Conservation (phyloP, 2,797 vertebrate genomes). For the Neopelma chrysocephalum region DNA sequence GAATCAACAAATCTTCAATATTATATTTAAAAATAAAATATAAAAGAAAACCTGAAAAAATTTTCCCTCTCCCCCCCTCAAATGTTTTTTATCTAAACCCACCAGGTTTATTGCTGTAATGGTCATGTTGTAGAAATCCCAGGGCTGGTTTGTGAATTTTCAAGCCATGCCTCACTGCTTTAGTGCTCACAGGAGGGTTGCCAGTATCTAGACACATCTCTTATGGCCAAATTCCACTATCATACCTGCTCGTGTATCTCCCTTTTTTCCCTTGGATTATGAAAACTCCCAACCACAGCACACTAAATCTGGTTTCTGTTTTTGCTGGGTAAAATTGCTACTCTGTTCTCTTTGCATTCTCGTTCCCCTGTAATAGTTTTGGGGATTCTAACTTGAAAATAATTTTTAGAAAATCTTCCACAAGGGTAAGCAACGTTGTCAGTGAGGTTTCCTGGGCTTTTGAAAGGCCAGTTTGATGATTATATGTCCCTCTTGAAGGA, state of each 20-base stretch:
- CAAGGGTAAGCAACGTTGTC: not conserved
- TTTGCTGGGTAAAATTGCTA: not conserved
- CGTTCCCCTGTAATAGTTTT: not conserved
- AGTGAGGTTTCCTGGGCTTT: not conserved
- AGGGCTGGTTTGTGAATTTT: not conserved
- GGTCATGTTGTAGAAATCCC: not conserved
- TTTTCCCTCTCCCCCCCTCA: not conserved
- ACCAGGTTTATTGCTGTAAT: not conserved
- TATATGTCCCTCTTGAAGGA: fast-evolving
- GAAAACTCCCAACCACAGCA: not conserved
- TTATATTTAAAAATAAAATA: slow-evolving; percentile 54
- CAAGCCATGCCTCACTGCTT: not conserved
- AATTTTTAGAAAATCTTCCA: not conserved
- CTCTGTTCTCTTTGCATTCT: not conserved
- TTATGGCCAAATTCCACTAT: not conserved
- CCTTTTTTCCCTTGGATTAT: not conserved
- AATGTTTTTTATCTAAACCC: not conserved
- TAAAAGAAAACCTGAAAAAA: not conserved
- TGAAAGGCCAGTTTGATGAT: not conserved
- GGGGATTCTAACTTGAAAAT: not conserved
- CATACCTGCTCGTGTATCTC: not conserved
- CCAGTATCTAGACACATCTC: not conserved
- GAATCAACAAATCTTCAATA: slow-evolving; percentile 51
- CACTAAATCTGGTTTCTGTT: not conserved
- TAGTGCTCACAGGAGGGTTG: not conserved